A percentile compares a stretch with the other conserved stretches of the same genome.
phyloP scores from a whole-genome alignment of 2,113 vertebrate genomes.

The Meleagris gallopavo region DNA sequence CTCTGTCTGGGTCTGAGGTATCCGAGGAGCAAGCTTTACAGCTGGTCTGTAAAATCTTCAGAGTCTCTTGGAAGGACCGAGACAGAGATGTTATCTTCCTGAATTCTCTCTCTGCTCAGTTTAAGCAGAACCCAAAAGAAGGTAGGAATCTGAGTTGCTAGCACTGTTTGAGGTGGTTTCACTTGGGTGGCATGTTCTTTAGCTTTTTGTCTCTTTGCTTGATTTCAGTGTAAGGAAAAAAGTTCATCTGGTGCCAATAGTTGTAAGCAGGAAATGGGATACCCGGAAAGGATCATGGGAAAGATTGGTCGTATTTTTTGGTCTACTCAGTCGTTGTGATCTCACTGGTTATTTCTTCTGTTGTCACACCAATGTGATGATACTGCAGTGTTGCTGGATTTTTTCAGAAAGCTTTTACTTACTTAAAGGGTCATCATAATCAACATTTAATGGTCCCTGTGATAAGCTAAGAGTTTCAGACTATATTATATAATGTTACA shows the following conservation, averaged over 20 bases:
- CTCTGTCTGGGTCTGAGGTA: constrained; percentile 88
- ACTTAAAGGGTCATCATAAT: not conserved
- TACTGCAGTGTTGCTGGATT: not conserved
- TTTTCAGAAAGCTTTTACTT: not conserved
- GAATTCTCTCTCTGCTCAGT: constrained; percentile 91
- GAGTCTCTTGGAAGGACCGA: constrained; percentile 98
- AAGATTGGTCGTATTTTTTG: not conserved
- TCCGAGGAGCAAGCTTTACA: constrained; percentile 97
- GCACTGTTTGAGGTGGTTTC: not conserved
- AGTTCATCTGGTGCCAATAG: not conserved
- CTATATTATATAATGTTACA: not conserved
- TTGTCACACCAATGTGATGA: not conserved
- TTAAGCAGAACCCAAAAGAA: constrained; percentile 93
- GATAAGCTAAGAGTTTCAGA: not conserved
- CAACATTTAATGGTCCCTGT: not conserved
- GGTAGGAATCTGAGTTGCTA: constrained; percentile 73
- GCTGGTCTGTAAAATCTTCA: constrained; percentile 98
- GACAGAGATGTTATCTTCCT: constrained; percentile 97
- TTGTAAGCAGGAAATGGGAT: not conserved
- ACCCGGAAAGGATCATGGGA: not conserved
- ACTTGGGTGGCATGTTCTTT: not conserved
- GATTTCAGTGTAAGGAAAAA: not conserved
- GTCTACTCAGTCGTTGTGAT: not conserved
- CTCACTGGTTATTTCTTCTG: not conserved
- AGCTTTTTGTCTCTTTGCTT: not conserved